Evolutionary conservation across 2,797 vertebrate genomes (phyloP).

Genomic region (Cygnus olor): DNA sequence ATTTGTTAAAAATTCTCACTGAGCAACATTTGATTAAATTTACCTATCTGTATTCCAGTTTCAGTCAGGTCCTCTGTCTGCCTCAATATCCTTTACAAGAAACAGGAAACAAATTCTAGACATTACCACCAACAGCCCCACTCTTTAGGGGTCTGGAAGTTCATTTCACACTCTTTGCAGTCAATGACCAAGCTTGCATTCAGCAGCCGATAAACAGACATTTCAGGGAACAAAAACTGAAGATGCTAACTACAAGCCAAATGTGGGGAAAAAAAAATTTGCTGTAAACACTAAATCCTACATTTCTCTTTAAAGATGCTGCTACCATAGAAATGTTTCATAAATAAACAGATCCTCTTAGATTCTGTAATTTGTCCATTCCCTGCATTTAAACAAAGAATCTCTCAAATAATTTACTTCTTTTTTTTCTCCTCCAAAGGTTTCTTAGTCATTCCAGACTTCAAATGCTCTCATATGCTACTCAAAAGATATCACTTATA

Average conservation of each 20-base stretch:
- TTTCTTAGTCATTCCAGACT: not conserved
- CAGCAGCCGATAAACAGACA: not conserved
- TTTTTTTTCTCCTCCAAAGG: not conserved
- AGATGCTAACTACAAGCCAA: not conserved
- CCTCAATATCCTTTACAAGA: not conserved
- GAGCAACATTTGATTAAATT: not conserved
- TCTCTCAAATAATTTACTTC: not conserved
- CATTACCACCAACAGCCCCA: not conserved
- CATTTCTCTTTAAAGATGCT: not conserved
- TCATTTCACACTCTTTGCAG: not conserved
- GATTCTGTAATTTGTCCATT: not conserved
- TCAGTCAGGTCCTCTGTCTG: not conserved
- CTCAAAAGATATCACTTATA: not conserved
- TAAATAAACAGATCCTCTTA: not conserved
- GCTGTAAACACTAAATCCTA: not conserved
- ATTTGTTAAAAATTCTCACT: not conserved
- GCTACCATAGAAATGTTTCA: not conserved
- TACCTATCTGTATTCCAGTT: not conserved
- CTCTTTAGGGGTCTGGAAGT: not conserved
- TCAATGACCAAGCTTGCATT: not conserved
- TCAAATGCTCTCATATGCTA: not conserved
- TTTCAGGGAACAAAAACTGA: not conserved
- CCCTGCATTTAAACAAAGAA: not conserved
- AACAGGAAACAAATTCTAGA: not conserved
- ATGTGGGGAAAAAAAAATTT: not conserved